Base-by-base conservation (phyloP, 2,888 invertebrate species). In the Halictus ligatus region DNA sequence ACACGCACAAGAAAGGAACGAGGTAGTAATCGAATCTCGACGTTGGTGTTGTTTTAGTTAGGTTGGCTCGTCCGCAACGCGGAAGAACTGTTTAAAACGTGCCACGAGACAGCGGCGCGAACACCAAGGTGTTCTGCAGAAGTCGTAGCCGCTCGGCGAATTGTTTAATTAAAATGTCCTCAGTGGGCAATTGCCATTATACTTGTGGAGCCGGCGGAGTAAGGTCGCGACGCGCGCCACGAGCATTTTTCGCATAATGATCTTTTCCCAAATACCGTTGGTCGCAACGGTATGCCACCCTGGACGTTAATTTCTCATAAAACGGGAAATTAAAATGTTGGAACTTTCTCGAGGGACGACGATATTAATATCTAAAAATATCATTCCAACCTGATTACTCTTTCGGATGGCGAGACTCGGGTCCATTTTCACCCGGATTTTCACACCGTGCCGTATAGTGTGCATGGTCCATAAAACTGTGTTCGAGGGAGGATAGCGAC, bases 111-210 rank as follows among this genome's bases (percentile, higher is more conserved):
- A 64, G 12, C 21, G 72, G 40, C 73, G 46, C 46, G 79, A 75
- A 58, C 71, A 81, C 64, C 69, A 81, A 81, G 80, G 54, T 76
- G 75, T 84, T 87, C 54, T 74, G 35, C 64, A 76, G 67, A 75
- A 78, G 78, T 72, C 40, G 50, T 80, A 74, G 48, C n/a, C 40
- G 40, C 40, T 29, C 64, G 67, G 12, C 46, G 77, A 75, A 82
- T 74, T 69, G 78, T 71, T 88, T 88, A 83, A 88, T 88, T 88
- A 81, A 88, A 88, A 83, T 80, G 85, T 69, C 85, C 88, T 88
- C 75, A 77, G 78, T 81, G 43, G 79, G 76, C 83, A 88, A 83
- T 80, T 88, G 84, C 40, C 25, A 50, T 81, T 60, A 29, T 69
- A 79, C 75, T 86, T 69, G 29, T 35, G 25, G 54, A 78, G 25